Evolutionary conservation across 2,797 vertebrate species (phyloP).

Genomic region (Perodicticus potto): DNA sequence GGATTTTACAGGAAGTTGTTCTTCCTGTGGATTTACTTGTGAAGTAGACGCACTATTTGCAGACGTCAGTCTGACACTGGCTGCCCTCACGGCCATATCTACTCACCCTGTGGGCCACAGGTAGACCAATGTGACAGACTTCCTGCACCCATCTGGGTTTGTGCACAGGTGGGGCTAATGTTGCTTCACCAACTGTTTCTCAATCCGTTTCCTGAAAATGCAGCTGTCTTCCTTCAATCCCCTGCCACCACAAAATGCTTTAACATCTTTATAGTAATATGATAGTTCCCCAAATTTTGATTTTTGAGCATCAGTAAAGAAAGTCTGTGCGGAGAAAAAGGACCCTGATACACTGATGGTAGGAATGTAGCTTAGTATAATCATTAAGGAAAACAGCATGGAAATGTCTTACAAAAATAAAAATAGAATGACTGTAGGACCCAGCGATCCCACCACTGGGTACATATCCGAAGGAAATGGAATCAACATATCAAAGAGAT

Average conservation of each 20-base stretch:
- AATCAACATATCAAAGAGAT: background rate
- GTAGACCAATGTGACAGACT: background rate
- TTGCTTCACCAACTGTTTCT: slow-evolving; percentile 26
- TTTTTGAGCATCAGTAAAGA: background rate
- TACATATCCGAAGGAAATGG: background rate
- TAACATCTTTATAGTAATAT: background rate
- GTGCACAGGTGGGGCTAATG: background rate
- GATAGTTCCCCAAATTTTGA: background rate
- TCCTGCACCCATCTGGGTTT: background rate
- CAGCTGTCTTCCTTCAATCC: slow-evolving; percentile 47
- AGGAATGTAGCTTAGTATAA: background rate
- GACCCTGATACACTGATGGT: fast-evolving
- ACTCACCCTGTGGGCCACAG: fast-evolving
- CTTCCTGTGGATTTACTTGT: background rate
- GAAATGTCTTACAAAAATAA: background rate
- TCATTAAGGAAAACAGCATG: background rate
- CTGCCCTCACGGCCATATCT: fast-evolving
- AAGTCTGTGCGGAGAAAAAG: background rate
- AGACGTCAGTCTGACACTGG: background rate
- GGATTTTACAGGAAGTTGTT: background rate
- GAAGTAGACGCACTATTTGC: background rate
- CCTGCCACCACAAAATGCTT: background rate
- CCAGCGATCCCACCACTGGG: background rate
- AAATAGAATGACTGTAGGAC: background rate
- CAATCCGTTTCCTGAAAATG: slow-evolving; percentile 54